phyloP scores from a whole-genome alignment of 2,113 vertebrate genomes.

The Potamarius usumacintae region DNA sequence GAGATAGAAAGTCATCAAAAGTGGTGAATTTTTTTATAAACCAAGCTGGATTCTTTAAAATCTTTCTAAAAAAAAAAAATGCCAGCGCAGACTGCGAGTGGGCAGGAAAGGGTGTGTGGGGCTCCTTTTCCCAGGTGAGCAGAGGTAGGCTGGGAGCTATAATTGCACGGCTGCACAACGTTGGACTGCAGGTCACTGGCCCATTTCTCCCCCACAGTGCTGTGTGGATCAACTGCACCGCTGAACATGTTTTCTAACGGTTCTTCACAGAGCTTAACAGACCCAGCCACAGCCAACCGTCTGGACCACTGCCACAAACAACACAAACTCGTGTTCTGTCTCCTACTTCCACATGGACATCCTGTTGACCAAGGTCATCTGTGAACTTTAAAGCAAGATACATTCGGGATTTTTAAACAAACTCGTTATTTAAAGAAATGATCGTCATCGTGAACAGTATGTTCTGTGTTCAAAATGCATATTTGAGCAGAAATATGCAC shows the following conservation, averaged over 20 bases:
- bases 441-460: not conserved
- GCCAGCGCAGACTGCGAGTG: constrained; percentile 28
- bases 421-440: not conserved
- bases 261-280: constrained; percentile 55
- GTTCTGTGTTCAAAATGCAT: not conserved
- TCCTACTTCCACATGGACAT: constrained; percentile 28
- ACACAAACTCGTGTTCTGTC: constrained; percentile 23
- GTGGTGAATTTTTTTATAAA: constrained; percentile 41
- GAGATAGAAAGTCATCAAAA: constrained; percentile 14
- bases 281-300: constrained; percentile 57
- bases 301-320: constrained; percentile 45
- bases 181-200: constrained; percentile 75
- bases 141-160: constrained; percentile 80
- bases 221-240: constrained; percentile 68
- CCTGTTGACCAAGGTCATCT: not conserved
- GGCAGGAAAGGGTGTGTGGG: constrained; percentile 55
- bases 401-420: not conserved
- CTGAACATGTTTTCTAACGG: constrained; percentile 60
- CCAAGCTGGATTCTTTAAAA: constrained; percentile 29
- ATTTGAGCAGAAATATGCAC: not conserved
- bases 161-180: constrained; percentile 87
- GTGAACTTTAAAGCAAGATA: not conserved
- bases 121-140: constrained; percentile 67
- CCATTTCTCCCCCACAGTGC: constrained; percentile 44
- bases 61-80: constrained; percentile 20